phyloP scores from a whole-genome alignment of 30 jellyfish, hydroid and myxozoan species.

The Turritopsis rubra region DNA sequence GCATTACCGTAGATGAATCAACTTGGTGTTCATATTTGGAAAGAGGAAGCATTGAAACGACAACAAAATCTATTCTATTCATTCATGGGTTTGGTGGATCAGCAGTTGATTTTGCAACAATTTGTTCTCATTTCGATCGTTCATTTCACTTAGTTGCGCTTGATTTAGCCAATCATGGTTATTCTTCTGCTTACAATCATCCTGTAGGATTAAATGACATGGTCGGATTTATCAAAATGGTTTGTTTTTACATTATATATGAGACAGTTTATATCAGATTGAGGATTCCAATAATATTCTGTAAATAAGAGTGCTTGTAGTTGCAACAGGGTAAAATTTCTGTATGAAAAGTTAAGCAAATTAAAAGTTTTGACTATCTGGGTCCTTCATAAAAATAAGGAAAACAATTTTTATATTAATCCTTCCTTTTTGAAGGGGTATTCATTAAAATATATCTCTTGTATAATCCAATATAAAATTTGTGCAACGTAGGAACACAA shows the following conservation, averaged over 20 bases:
- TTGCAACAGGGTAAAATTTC: too few species aligned
- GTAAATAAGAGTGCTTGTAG: too few species aligned
- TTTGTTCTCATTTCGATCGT: conserved; percentile 15
- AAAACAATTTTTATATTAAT: too few species aligned
- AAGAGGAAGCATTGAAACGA: conserved; percentile 3
- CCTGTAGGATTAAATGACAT: conserved; percentile 3
- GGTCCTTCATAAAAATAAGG: too few species aligned
- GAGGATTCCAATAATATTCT: too few species aligned
- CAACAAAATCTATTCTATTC: conserved; percentile 5
- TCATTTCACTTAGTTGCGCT: conserved; percentile 27
- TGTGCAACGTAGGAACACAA: too few species aligned
- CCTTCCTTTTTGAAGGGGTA: too few species aligned
- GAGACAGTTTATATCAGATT: too few species aligned
- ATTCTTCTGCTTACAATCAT: background rate
- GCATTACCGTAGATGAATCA: background rate
- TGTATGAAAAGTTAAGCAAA: too few species aligned
- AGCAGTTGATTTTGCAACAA: background rate
- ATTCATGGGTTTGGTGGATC: conserved; percentile 28
- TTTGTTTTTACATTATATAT: background rate
- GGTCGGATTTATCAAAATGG: conserved; percentile 10
- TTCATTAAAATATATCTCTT: too few species aligned
- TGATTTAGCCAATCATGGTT: conserved; percentile 22
- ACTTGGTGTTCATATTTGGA: conserved; percentile 21
- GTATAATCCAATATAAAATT: too few species aligned
- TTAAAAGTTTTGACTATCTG: too few species aligned